Evolutionary conservation across 2,888 invertebrate species (phyloP).

Genomic region (Tromatobia lineatoria): DNA sequence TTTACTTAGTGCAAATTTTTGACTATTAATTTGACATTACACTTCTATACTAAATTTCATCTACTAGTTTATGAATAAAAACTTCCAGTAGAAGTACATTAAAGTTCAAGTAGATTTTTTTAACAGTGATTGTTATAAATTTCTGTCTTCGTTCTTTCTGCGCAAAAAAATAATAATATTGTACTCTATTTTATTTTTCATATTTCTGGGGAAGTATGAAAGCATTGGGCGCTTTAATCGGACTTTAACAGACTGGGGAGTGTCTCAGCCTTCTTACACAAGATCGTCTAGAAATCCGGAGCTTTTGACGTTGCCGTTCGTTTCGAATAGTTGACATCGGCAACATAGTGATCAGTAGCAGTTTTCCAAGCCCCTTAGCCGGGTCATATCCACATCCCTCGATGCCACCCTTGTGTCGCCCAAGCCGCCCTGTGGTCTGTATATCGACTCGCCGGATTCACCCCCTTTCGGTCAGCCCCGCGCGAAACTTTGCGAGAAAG

Average conservation of each 20-base stretch:
- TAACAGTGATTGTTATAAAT: no score
- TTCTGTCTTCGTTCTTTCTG: no score
- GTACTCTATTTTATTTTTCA: no score
- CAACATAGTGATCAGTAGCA: constrained; percentile 3
- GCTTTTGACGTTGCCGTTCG: background rate
- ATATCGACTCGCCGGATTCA: constrained; percentile 51
- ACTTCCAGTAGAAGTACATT: no score
- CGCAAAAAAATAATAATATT: no score
- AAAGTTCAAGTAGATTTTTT: no score
- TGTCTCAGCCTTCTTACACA: background rate
- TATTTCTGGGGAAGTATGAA: no score
- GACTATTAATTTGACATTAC: no score
- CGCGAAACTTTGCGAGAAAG: constrained; percentile 60
- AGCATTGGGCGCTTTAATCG: background rate
- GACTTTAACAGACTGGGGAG: background rate
- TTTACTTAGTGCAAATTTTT: no score
- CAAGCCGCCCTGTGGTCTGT: constrained; percentile 19
- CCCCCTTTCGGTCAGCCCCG: constrained; percentile 54
- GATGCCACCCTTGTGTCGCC: background rate
- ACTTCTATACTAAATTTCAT: no score
- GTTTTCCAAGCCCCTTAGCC: constrained; percentile 5
- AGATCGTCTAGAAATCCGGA: background rate
- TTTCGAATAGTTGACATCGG: constrained; percentile 22
- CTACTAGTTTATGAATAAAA: no score
- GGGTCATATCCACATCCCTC: constrained; percentile 1